Conservation (phyloP, 2,113 vertebrate genomes). For the Pituophis catenifer region DNA sequence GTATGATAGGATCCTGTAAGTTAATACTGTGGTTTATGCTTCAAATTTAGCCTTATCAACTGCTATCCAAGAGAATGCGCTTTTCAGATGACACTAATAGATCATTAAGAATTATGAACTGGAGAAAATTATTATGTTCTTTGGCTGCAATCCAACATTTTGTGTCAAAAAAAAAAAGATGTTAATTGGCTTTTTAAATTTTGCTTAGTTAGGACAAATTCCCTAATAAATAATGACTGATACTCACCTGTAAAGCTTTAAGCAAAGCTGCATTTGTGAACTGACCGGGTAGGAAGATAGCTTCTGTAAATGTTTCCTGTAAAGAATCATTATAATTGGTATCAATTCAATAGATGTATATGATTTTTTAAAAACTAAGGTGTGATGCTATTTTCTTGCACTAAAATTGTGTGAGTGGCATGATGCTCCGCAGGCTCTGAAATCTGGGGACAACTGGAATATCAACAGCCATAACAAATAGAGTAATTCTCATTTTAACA, state of each 20-base stretch:
- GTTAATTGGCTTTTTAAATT: background rate
- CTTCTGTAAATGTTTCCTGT: constrained; percentile 87
- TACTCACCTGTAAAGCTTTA: constrained; percentile 84
- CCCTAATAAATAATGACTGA: background rate
- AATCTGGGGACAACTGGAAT: background rate
- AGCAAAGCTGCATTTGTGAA: constrained; percentile 84
- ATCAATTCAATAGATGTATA: background rate
- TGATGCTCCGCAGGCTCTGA: background rate
- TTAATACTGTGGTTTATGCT: background rate
- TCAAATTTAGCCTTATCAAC: background rate
- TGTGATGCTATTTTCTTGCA: background rate
- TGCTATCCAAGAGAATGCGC: background rate
- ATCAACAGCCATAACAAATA: background rate
- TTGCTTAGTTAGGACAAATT: background rate
- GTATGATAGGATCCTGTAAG: background rate
- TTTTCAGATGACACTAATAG: background rate
- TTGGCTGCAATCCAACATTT: background rate
- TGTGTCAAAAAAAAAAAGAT: background rate
- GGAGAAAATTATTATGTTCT: background rate
- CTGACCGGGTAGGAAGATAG: constrained; percentile 80
- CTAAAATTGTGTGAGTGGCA: background rate
- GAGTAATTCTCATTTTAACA: background rate
- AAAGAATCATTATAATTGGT: constrained; percentile 11
- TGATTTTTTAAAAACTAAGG: background rate
- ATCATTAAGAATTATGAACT: background rate